Percentiles rank a stretch among this genome's conserved stretches.
phyloP scores from a whole-genome alignment of 1,140 invertebrate species.

The Papilio dardanus region DNA sequence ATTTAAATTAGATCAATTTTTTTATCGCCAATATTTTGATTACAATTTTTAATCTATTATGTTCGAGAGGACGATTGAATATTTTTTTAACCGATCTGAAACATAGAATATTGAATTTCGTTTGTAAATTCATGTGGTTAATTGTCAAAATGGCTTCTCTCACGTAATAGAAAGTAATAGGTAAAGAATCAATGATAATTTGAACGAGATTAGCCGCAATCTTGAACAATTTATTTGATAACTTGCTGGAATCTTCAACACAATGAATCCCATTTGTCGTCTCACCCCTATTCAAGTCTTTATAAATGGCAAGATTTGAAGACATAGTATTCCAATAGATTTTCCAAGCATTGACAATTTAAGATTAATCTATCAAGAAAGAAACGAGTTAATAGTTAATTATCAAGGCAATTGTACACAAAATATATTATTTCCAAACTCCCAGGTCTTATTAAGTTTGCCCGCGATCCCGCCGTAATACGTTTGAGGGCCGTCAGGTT shows the following conservation, averaged over 20 bases:
- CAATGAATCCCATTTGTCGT: constrained; percentile 34
- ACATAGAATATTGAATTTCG: too few species aligned
- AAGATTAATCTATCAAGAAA: constrained; percentile 14
- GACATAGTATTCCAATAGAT: constrained; percentile 18
- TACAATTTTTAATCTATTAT: too few species aligned
- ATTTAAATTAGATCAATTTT: too few species aligned
- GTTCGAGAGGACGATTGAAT: too few species aligned
- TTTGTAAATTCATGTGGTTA: too few species aligned
- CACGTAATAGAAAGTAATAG: background rate
- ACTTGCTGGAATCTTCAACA: constrained; percentile 6
- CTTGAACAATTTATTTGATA: constrained; percentile 29
- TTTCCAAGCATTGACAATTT: constrained; percentile 10
- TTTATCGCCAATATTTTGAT: too few species aligned
- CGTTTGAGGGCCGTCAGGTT: too few species aligned
- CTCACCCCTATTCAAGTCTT: constrained; percentile 32
- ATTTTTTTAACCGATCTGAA: too few species aligned
- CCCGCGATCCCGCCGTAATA: too few species aligned
- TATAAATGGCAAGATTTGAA: constrained; percentile 35
- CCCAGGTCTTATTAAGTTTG: too few species aligned
- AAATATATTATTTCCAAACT: too few species aligned
- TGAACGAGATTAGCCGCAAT: constrained; percentile 11
- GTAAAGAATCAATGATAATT: constrained; percentile 17
- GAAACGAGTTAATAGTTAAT: background rate
- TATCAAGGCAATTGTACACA: too few species aligned
- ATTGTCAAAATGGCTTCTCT: background rate